Evolutionary conservation across 30 jellyfish, hydroid and myxozoan species (phyloP), one percentile per base, ranked within the genome.

Genomic region (Aurelia coerulea): DNA sequence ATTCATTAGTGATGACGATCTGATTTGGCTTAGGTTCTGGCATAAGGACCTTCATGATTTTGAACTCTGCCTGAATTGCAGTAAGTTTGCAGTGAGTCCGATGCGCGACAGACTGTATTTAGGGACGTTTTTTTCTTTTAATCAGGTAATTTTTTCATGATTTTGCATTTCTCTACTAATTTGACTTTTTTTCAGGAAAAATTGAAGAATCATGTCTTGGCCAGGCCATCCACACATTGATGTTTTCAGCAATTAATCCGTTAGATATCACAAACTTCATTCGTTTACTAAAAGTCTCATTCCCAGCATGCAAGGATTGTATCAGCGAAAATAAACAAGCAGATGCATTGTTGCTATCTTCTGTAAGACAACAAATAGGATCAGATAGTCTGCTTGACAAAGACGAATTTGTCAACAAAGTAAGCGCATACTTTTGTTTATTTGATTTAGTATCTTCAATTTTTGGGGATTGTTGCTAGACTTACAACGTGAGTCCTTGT

Each of bases 301-400:
- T 83, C 62, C 92, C 92, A 17, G 76, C 60, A 34, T 35, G 74
- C 52, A 69, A 71, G 51, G 68, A 71, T 70, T 39, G 84, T 14
- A 62, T 76, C 15, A 62, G 16, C 2, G 84, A 67, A 31, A 11
- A 19, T 33, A 56, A 58, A 7, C 18, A 19, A 10, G 74, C 34
- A 4, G 92, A 90, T 42, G 64, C 65, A 33, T 56, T 76, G 67
- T 66, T 90, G 58, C 87, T 90, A n/a, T 63, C 69, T 10, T 84
- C 97, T 17, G 90, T 90, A 50, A 67, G 79, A 62, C 92, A 83
- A 72, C 97, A 90, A 72, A 41, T 90, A 2, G 51, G 19, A 29
- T 88, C 97, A 2, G 97, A 90, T 78, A 76, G 71, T 34, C 65
- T 83, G 53, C 31, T 60, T 18, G 79, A 42, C 73, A 90, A 68